phyloP scores from a whole-genome alignment of 1,140 invertebrate species.

The Mercenaria mercenaria region DNA sequence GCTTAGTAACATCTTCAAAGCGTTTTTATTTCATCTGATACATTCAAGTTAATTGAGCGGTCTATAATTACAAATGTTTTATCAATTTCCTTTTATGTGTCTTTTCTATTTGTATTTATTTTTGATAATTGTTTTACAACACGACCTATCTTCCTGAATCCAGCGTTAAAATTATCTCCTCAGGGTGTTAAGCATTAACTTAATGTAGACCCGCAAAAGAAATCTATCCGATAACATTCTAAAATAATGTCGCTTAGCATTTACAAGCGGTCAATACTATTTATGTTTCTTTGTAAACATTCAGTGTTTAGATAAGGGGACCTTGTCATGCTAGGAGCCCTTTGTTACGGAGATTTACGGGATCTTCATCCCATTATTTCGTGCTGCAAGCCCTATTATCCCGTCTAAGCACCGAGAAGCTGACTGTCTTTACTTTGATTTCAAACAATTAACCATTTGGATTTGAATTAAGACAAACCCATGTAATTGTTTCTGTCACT shows the following conservation, averaged over 20 bases:
- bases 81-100: slow-evolving; percentile 30
- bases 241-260: slow-evolving; percentile 11
- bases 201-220: slow-evolving; percentile 38
- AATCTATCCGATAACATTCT: slow-evolving; percentile 2
- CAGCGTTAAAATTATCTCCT: background rate
- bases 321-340: slow-evolving; percentile 15
- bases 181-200: slow-evolving; percentile 38
- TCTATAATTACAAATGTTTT: slow-evolving; percentile 4
- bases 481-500: background rate
- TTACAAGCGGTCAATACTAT: slow-evolving; percentile 23
- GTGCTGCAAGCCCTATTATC: background rate
- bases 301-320: background rate
- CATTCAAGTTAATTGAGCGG: background rate
- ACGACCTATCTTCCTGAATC: slow-evolving; percentile 4
- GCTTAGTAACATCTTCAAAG: background rate
- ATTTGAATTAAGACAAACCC: background rate
- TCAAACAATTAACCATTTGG: background rate
- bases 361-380: background rate
- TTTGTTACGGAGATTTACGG: slow-evolving; percentile 20
- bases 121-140: slow-evolving; percentile 58
- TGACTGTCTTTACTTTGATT: background rate
- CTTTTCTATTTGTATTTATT: slow-evolving; percentile 25
- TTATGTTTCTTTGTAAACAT: slow-evolving; percentile 12
- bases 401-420: background rate
- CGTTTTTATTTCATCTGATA: slow-evolving; percentile 11